phyloP scores from a whole-genome alignment of 2,797 vertebrate genomes.

The Florisuga fusca region DNA sequence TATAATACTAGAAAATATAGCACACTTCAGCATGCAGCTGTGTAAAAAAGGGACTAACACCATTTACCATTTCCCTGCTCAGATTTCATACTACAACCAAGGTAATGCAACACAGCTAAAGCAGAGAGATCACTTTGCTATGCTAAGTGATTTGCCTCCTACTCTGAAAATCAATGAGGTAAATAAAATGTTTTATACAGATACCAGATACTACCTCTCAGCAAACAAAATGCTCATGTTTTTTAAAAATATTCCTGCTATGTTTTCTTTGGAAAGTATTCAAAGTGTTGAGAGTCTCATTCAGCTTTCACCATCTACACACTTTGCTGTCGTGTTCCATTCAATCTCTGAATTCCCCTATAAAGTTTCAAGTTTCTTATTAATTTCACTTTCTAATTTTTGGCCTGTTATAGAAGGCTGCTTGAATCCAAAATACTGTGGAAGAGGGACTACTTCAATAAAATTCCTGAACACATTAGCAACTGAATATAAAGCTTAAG shows the following conservation, averaged over 20 bases:
- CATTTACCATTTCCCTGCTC: not conserved
- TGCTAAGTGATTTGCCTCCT: constrained; percentile 39
- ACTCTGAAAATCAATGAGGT: constrained; percentile 41
- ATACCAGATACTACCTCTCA: not conserved
- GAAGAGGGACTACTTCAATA: not conserved
- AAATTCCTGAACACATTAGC: not conserved
- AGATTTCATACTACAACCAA: not conserved
- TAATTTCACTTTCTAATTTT: not conserved
- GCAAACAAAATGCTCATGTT: not conserved
- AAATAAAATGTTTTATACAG: constrained; percentile 15
- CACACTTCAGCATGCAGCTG: not conserved
- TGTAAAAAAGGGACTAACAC: constrained; percentile 23
- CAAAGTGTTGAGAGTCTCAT: not conserved
- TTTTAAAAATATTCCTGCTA: not conserved
- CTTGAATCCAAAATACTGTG: not conserved
- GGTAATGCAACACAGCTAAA: constrained; percentile 16
- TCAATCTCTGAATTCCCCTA: not conserved
- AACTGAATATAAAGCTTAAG: not conserved
- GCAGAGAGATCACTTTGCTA: constrained; percentile 48
- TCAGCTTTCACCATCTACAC: not conserved
- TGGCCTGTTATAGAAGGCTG: not conserved
- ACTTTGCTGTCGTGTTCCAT: not conserved
- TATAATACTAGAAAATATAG: not conserved
- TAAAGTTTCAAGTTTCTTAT: not conserved
- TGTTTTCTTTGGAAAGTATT: not conserved